A percentile compares a stretch with the other conserved stretches of the same genome.
Evolutionary conservation across 53 echinoderm and acorn worm genomes (phyloP).

Genomic region (Luidia sarsii): DNA sequence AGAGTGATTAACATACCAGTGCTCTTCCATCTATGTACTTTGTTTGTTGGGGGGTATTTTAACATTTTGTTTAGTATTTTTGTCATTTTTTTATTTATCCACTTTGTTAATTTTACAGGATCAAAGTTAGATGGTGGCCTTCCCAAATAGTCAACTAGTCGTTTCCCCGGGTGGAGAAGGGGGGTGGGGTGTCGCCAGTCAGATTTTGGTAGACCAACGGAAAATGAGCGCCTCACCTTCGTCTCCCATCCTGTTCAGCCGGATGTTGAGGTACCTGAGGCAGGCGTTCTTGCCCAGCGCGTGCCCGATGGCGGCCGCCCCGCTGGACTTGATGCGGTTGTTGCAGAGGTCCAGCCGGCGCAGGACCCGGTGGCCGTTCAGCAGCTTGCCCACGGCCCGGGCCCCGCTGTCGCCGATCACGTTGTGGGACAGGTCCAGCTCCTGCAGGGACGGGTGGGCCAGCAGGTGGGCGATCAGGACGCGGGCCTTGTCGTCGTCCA

Average conservation of each 20-base stretch:
- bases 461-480: constrained; percentile 95
- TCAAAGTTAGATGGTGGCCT: no score
- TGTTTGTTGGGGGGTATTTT: no score
- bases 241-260: constrained; percentile 96
- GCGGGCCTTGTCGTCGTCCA: constrained; percentile 91
- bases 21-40: no score
- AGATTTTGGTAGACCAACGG: no score
- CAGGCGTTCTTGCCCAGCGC: constrained; percentile 88
- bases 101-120: no score
- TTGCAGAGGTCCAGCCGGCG: constrained; percentile 82
- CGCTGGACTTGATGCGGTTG: constrained; percentile 84
- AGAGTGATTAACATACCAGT: no score
- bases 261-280: constrained; percentile 83
- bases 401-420: constrained; percentile 92
- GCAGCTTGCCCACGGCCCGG: constrained; percentile 88
- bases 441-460: constrained; percentile 81
- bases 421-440: constrained; percentile 94
- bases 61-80: no score
- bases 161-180: no score
- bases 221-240: constrained; percentile 96
- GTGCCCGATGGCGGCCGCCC: constrained; percentile 95
- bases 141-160: no score
- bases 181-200: no score
- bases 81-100: no score
- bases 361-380: constrained; percentile 89